Conservation (phyloP, 1,140 invertebrate species). For the Psix sp. region DNA sequence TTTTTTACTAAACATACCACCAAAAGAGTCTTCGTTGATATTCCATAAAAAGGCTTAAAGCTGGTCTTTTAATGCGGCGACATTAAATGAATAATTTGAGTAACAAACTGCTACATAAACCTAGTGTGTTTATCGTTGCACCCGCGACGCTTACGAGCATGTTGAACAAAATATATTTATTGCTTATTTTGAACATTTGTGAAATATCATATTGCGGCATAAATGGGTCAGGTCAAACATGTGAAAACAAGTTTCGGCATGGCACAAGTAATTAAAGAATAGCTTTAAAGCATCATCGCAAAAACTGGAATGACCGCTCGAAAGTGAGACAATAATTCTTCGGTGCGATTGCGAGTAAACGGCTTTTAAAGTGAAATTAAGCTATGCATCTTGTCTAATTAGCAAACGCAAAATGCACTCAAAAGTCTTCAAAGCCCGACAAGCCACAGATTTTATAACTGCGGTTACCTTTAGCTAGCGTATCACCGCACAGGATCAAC, state of each 20-base stretch:
- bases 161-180: slow-evolving; percentile 23
- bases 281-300: slow-evolving; percentile 46
- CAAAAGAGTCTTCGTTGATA: no score
- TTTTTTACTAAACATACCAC: no score
- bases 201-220: slow-evolving; percentile 31
- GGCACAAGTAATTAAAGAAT: slow-evolving; percentile 53
- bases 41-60: no score
- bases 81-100: background rate
- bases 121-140: slow-evolving; percentile 29
- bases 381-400: slow-evolving; percentile 51
- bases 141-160: slow-evolving; percentile 6
- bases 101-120: slow-evolving; percentile 11
- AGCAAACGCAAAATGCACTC: slow-evolving; percentile 23
- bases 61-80: no score
- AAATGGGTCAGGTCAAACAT: slow-evolving; percentile 58
- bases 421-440: slow-evolving; percentile 22
- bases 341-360: slow-evolving; percentile 20
- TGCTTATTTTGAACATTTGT: slow-evolving; percentile 19
- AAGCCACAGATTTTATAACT: slow-evolving; percentile 38
- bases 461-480: slow-evolving; percentile 18
- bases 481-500: slow-evolving; percentile 18
- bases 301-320: slow-evolving; percentile 53
- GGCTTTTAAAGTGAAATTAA: slow-evolving; percentile 54
- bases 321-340: slow-evolving; percentile 57
- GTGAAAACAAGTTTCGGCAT: slow-evolving; percentile 51